A percentile compares a stretch with the other conserved stretches of the same genome.
phyloP scores from a whole-genome alignment of 2,797 vertebrate genomes.

The Acanthornis magna region DNA sequence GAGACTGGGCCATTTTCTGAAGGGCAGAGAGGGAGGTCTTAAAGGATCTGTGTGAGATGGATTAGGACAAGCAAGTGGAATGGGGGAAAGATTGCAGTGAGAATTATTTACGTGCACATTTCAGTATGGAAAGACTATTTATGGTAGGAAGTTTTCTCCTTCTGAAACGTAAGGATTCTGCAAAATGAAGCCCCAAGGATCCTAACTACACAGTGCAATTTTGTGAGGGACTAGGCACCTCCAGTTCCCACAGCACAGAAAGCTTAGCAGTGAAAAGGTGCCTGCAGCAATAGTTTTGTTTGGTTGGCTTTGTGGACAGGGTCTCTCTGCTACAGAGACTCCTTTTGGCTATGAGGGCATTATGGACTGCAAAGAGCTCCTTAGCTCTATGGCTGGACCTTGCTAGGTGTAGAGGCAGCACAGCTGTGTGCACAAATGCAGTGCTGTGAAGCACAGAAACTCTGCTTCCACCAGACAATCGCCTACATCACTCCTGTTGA shows the following conservation, averaged over 20 bases:
- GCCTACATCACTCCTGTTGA: background rate
- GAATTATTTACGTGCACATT: background rate
- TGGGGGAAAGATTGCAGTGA: background rate
- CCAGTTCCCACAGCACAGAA: background rate
- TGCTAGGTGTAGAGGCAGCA: background rate
- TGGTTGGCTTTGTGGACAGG: background rate
- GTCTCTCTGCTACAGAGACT: background rate
- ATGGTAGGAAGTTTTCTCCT: background rate
- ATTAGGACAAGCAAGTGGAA: background rate
- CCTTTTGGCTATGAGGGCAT: background rate
- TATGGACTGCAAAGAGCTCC: background rate
- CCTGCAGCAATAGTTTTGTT: background rate
- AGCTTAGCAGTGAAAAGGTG: background rate
- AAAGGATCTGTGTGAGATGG: background rate
- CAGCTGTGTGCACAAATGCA: background rate
- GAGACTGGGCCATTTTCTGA: background rate
- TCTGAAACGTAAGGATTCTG: background rate
- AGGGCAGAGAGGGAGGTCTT: background rate
- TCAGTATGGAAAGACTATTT: background rate
- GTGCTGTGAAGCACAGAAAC: background rate
- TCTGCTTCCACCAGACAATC: background rate
- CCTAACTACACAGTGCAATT: background rate
- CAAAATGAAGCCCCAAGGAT: background rate
- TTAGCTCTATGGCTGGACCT: background rate
- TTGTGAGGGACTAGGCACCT: background rate